phyloP scores from a whole-genome alignment of 1,140 invertebrate species.

The Listronotus oregonensis region DNA sequence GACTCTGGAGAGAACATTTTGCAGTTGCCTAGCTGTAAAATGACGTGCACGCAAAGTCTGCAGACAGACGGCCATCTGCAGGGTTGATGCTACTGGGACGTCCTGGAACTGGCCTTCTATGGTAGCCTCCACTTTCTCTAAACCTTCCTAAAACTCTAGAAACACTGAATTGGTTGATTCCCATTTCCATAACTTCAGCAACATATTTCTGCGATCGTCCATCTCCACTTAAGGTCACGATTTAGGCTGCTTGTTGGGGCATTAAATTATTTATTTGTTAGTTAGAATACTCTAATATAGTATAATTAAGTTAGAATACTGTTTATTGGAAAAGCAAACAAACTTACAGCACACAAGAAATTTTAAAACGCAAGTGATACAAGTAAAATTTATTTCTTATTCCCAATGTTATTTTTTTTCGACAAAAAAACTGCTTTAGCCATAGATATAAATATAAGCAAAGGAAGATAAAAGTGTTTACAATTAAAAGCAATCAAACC shows the following conservation, averaged over 20 bases:
- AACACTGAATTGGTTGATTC: background rate
- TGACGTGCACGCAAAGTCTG: background rate
- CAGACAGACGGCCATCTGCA: background rate
- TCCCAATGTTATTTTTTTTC: no score
- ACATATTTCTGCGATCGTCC: no score
- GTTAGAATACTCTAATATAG: background rate
- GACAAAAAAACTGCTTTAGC: no score
- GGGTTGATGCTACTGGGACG: background rate
- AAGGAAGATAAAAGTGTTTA: no score
- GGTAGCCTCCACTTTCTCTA: background rate
- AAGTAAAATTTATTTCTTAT: no score
- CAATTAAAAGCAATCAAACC: no score
- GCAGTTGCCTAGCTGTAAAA: no score
- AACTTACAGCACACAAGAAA: no score
- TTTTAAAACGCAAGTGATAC: no score
- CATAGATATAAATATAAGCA: no score
- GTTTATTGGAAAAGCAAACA: no score
- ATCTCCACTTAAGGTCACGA: background rate
- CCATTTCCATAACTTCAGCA: background rate
- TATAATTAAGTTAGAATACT: no score
- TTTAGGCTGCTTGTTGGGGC: background rate
- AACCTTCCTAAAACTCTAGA: background rate
- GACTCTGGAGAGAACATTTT: background rate
- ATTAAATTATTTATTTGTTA: background rate
- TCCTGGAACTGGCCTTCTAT: background rate